Conservation (phyloP, 2,888 invertebrate species). For the Coelopa pilipes region DNA sequence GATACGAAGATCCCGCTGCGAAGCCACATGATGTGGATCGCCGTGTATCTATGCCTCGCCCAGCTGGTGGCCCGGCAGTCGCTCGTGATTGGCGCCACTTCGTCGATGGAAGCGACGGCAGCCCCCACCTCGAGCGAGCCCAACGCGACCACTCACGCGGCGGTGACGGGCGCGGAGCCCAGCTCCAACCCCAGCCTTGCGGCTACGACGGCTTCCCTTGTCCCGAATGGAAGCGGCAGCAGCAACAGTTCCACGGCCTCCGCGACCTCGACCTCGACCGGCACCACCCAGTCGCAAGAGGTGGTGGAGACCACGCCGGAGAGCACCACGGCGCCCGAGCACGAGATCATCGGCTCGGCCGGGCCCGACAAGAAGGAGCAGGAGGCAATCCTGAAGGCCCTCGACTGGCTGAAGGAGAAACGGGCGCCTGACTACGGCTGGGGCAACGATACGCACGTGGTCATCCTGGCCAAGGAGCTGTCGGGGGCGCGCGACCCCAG, state of each 20-base stretch:
- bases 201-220: background rate
- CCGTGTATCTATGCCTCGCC: constrained; percentile 30
- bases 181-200: constrained; percentile 3
- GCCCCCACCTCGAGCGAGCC: constrained; percentile 34
- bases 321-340: constrained; percentile 44
- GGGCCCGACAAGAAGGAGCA: constrained; percentile 65
- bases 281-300: constrained; percentile 5
- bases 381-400: constrained; percentile 69
- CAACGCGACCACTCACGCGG: constrained; percentile 11
- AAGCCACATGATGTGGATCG: constrained; percentile 14
- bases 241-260: background rate
- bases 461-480: constrained; percentile 79
- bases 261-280: constrained; percentile 2
- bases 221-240: background rate
- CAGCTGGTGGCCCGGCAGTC: constrained; percentile 38
- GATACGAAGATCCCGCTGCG: constrained; percentile 38
- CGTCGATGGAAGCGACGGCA: constrained; percentile 29
- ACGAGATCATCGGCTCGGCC: constrained; percentile 64
- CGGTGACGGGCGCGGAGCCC: constrained; percentile 14
- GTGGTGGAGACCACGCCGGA: background rate
- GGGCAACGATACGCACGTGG: constrained; percentile 86
- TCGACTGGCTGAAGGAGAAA: constrained; percentile 79
- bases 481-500: constrained; percentile 65
- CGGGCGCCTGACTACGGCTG: constrained; percentile 82
- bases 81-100: too few relatives aligned